Conservation (phyloP, 1,140 invertebrate species). For the Bathynomus jamesi region DNA sequence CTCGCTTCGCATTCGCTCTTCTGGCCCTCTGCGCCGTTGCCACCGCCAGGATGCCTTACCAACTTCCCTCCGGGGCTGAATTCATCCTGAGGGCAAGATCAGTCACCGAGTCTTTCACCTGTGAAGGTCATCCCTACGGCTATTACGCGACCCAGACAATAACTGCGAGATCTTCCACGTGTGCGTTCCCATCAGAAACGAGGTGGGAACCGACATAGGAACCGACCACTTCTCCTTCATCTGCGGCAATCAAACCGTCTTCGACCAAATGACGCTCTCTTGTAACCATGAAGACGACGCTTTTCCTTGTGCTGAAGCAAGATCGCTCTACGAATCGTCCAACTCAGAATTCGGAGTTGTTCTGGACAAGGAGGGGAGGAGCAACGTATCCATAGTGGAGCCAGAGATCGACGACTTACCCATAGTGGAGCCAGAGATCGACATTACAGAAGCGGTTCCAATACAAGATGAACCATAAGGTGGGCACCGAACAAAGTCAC, state of each 20-base stretch:
- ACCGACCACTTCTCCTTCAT: conserved; percentile 70
- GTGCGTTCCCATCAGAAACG: conserved; percentile 53
- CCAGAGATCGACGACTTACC: no score
- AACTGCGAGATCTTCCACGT: conserved; percentile 80
- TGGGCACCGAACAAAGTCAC: no score
- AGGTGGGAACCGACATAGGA: conserved; percentile 52
- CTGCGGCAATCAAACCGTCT: conserved; percentile 72
- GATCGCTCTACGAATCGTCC: conserved; percentile 29
- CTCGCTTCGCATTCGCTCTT: not conserved
- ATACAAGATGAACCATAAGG: no score
- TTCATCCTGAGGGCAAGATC: conserved; percentile 31
- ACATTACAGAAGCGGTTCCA: no score
- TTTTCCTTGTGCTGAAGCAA: conserved; percentile 39
- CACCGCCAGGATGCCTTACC: conserved; percentile 34
- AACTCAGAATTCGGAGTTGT: conserved; percentile 23
- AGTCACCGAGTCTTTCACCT: conserved; percentile 54
- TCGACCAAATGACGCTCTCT: conserved; percentile 63
- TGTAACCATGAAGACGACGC: conserved; percentile 40
- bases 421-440: no score
- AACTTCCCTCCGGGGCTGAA: conserved; percentile 30
- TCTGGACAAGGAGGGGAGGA: not conserved
- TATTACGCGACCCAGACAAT: conserved; percentile 80
- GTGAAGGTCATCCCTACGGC: conserved; percentile 63
- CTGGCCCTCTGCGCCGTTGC: not conserved
- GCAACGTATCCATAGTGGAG: no score